A percentile compares a stretch with the other conserved stretches of the same genome.
phyloP scores from a whole-genome alignment of 2,888 invertebrate species.

The Thereva unica region DNA sequence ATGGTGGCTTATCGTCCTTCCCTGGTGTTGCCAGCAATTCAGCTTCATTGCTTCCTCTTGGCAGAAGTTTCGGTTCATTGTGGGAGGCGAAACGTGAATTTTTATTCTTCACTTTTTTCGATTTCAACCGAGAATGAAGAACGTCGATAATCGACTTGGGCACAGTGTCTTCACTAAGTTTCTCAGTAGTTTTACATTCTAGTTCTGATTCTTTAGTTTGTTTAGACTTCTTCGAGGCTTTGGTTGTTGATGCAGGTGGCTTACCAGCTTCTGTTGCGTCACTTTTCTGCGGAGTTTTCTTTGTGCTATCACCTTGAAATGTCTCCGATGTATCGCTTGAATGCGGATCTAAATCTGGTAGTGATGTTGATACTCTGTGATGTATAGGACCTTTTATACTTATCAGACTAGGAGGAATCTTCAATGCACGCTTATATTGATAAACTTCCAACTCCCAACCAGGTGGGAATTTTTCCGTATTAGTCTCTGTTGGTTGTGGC shows the following conservation, averaged over 20 bases:
- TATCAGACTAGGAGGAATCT: slow-evolving; percentile 81
- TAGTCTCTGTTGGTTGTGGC: slow-evolving; percentile 58
- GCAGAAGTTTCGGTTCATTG: slow-evolving; percentile 39
- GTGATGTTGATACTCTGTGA: slow-evolving; percentile 71
- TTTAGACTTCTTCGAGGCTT: slow-evolving; percentile 47
- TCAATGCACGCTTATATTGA: slow-evolving; percentile 77
- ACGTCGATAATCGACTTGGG: slow-evolving; percentile 57
- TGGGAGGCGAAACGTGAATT: slow-evolving; percentile 5
- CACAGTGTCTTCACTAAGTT: slow-evolving; percentile 20
- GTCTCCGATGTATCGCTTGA: slow-evolving; percentile 65
- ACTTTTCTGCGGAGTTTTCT: slow-evolving; percentile 62
- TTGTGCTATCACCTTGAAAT: slow-evolving; percentile 38
- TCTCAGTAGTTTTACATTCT: slow-evolving; percentile 1
- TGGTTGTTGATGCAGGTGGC: slow-evolving; percentile 36
- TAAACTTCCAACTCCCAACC: slow-evolving; percentile 83
- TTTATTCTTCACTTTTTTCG: slow-evolving; percentile 37
- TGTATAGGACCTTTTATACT: slow-evolving; percentile 76
- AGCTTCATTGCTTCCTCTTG: slow-evolving; percentile 44
- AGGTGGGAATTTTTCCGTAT: slow-evolving; percentile 75
- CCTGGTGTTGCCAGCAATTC: slow-evolving; percentile 47
- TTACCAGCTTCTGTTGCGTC: slow-evolving; percentile 58
- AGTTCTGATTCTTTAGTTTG: slow-evolving; percentile 33
- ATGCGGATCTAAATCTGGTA: slow-evolving; percentile 77
- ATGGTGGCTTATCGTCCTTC: slow-evolving; percentile 40
- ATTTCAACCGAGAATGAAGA: slow-evolving; percentile 51